These are phyloP conservation scores for Chymomyza costata DNA, from an alignment of 1,140 invertebrate species.

Conservation along the genomic window DNA sequence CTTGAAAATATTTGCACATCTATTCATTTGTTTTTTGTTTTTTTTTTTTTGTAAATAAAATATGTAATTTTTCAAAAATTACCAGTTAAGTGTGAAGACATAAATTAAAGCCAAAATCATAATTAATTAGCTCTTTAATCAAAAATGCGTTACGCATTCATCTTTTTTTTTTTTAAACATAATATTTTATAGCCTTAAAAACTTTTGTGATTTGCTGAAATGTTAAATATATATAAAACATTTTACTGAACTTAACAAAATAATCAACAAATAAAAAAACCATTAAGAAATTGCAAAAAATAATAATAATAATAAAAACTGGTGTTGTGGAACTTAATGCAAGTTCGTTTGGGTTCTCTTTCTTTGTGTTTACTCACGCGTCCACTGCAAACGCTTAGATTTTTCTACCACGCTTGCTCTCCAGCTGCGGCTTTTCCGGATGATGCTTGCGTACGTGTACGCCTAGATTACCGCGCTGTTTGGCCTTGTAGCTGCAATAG, in stretches of 20 bases:
- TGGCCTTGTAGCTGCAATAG: slow-evolving; percentile 86
- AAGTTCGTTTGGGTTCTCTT: slow-evolving; percentile 2
- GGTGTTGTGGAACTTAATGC: slow-evolving; percentile 18
- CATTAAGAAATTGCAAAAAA: slow-evolving; percentile 26
- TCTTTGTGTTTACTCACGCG: slow-evolving; percentile 39
- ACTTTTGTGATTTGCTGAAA: too few species aligned
- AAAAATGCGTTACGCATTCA: too few species aligned
- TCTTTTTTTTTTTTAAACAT: too few species aligned
- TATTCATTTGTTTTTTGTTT: slow-evolving; percentile 22
- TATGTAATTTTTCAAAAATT: slow-evolving; percentile 60
- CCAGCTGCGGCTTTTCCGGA: slow-evolving; percentile 72
- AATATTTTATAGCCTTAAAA: too few species aligned
- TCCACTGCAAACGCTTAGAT: slow-evolving; percentile 34
- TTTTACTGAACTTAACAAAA: slow-evolving; percentile 54
- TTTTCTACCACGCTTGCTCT: slow-evolving; percentile 69
- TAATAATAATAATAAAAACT: slow-evolving; percentile 28
- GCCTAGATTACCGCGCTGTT: slow-evolving; percentile 86
- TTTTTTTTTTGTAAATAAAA: slow-evolving; percentile 7
- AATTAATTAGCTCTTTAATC: too few species aligned
- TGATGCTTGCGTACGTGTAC: slow-evolving; percentile 89
- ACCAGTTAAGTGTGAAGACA: slow-evolving; percentile 46
- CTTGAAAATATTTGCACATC: slow-evolving; percentile 70
- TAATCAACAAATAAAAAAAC: slow-evolving; percentile 65
- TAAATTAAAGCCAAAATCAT: slow-evolving; percentile 60
- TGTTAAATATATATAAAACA: slow-evolving; percentile 8